Percentiles rank a stretch among this genome's conserved stretches.
Conservation (phyloP, 1,140 invertebrate genomes). For the Babylonia areolata region DNA sequence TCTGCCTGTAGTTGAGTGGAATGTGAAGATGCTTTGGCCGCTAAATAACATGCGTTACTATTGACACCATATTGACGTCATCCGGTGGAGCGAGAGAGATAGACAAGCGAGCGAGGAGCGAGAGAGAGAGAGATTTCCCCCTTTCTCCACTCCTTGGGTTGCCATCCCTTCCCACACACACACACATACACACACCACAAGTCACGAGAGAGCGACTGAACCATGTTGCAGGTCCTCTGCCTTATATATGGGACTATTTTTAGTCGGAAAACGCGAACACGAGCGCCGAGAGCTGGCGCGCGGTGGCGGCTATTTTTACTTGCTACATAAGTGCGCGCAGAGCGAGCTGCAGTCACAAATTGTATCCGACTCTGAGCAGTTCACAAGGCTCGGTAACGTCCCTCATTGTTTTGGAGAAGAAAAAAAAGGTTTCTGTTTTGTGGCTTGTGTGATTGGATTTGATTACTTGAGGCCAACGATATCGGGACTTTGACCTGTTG, state of each 20-base stretch:
- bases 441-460: neutral
- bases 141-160: neutral
- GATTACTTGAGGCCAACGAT: neutral
- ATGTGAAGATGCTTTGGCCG: constrained; percentile 28
- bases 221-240: neutral
- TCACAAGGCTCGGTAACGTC: neutral
- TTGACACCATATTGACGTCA: constrained; percentile 30
- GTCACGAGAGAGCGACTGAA: neutral
- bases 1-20: neutral
- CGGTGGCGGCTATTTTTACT: neutral
- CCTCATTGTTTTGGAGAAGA: neutral
- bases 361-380: neutral
- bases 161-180: neutral
- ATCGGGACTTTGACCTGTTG: neutral
- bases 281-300: neutral
- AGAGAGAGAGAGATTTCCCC: constrained; percentile 13
- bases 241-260: neutral
- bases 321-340: neutral
- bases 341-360: constrained; percentile 1
- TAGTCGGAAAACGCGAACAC: neutral
- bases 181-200: no score
- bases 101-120: neutral
- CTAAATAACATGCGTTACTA: constrained; percentile 19
- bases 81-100: constrained; percentile 1
- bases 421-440: neutral